phyloP scores from a whole-genome alignment of 1,140 invertebrate species.

The Andricus grossulariae region DNA sequence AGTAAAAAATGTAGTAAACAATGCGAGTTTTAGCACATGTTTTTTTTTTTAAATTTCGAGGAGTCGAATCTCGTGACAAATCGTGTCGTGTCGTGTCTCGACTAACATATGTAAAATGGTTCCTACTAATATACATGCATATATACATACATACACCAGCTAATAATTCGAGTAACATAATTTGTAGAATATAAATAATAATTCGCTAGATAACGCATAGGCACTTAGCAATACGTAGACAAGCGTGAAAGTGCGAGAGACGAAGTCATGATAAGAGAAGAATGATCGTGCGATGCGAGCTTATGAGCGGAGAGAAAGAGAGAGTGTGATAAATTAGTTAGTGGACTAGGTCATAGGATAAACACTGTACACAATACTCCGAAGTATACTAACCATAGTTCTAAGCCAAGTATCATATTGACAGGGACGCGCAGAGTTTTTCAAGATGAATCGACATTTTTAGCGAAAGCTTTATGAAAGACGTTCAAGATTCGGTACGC shows the following conservation, averaged over 20 bases:
- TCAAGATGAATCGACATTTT: conserved; percentile 10
- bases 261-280: conserved; percentile 34
- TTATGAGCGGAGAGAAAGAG: conserved; percentile 38
- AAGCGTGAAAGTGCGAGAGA: conserved; percentile 33
- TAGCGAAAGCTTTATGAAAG: conserved; percentile 4
- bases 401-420: conserved; percentile 56
- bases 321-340: conserved; percentile 48
- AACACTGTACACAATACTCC: conserved; percentile 69
- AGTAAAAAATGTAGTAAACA: conserved; percentile 15
- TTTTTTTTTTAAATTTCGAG: not conserved
- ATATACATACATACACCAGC: conserved; percentile 49
- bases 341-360: conserved; percentile 53
- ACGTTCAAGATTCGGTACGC: conserved; percentile 8
- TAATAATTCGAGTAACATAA: conserved; percentile 57
- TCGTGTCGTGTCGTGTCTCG: conserved; percentile 46
- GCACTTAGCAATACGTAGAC: conserved; percentile 61
- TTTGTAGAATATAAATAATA: conserved; percentile 54
- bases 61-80: conserved; percentile 2
- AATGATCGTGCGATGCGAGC: conserved; percentile 32
- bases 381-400: conserved; percentile 66
- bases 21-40: conserved; percentile 1
- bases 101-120: conserved; percentile 66
- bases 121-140: conserved; percentile 69
- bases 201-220: conserved; percentile 53
- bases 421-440: conserved; percentile 34